Evolutionary conservation across 2,797 vertebrate genomes (phyloP), one percentile per base, ranked within the genome.

Genomic region (Dermochelys coriacea): DNA sequence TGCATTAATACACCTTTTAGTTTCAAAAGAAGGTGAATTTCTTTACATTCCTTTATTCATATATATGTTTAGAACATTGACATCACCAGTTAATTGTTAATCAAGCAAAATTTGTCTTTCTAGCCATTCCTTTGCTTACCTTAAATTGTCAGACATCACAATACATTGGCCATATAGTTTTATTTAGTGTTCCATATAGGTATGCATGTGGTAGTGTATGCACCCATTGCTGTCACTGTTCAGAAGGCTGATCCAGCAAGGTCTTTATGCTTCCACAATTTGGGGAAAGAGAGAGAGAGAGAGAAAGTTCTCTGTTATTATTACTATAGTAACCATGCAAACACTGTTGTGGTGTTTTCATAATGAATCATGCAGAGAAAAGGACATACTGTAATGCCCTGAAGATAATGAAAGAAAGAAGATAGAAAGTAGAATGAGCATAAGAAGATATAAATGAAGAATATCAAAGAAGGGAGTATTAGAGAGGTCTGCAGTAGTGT

Each of bases 261-360:
- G 18, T 7, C 3, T 41, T 51, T 61, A 80, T 88, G 1, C 86
- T 93, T 91, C 61, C 45, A 80, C 61, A 88, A 79, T 64, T 64
- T 18, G 2, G 82, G 86, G 83, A 4, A 50, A 7, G 3, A 4
- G 54, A 7, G 3, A 15, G 34, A 88, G 85, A 55, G 31, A 0
- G 74, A 5, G 52, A 88, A 80, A 54, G 23, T 81, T 90, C 90
- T 89, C 47, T 68, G 37, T 71, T 6, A 31, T 19, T 86, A 91
- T 78, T 68, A 31, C 34, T 59, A 5, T 6, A 71, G n/a, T 31
- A 90, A 18, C 81, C 79, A 49, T 1, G 57, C 37, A 68, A 79
- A 86, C 1, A 50, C 5, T 47, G 71, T 12, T 4, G 6, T 5
- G 19, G 8, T 55, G 23, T 86, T 93, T 79, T 82, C 23, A 47